Percentiles rank a stretch among this genome's conserved stretches.
Evolutionary conservation across 1,140 invertebrate genomes (phyloP).

Genomic region (Oncopodura yosiiana): DNA sequence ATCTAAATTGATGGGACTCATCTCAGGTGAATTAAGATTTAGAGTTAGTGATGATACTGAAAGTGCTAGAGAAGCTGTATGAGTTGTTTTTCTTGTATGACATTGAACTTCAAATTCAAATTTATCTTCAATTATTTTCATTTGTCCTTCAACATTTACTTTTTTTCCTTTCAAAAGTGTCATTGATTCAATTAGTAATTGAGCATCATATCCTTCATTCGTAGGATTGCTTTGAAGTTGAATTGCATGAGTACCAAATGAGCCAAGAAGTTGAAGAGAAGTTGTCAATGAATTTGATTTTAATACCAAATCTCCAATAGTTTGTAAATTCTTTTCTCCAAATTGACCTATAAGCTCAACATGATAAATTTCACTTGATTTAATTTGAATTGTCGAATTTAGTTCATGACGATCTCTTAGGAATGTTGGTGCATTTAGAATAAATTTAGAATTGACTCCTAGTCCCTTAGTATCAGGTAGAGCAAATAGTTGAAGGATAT

Average conservation of each 20-base stretch:
- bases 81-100: slow-evolving; percentile 13
- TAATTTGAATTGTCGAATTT: neutral
- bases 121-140: slow-evolving; percentile 5
- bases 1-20: slow-evolving; percentile 5
- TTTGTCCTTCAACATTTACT: neutral
- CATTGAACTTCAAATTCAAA: slow-evolving; percentile 15
- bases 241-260: slow-evolving; percentile 21
- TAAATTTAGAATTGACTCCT: slow-evolving; percentile 6
- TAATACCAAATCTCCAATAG: slow-evolving; percentile 7
- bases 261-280: slow-evolving; percentile 12
- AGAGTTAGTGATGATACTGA: neutral
- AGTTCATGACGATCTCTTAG: neutral
- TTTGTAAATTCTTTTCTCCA: neutral
- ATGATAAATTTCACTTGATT: neutral
- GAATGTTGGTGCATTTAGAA: neutral
- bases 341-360: neutral
- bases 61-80: neutral
- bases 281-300: neutral
- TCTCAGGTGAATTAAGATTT: slow-evolving; percentile 8
- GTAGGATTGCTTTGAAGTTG: neutral
- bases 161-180: slow-evolving; percentile 22
- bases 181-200: slow-evolving; percentile 18
- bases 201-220: neutral
- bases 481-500: no score
- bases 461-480: neutral